These are phyloP conservation scores for Sebastes diaconus DNA, from an alignment of 2,797 vertebrate genomes.

Conservation along the genomic window DNA sequence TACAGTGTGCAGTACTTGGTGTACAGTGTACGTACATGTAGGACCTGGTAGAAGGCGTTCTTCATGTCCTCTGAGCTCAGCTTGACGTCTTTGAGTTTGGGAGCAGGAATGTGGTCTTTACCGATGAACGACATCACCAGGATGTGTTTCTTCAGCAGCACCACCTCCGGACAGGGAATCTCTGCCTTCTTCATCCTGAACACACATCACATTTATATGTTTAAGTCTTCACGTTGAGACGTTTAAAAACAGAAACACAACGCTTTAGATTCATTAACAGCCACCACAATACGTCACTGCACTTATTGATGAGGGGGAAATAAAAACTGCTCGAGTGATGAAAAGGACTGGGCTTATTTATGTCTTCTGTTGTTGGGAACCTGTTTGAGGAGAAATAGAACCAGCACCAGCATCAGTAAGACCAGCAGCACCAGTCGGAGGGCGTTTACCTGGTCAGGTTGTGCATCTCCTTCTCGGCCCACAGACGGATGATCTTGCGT, in stretches of 20 bases:
- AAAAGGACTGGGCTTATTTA: no score
- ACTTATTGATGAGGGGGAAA: no score
- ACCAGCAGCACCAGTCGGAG: not conserved
- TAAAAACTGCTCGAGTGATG: no score
- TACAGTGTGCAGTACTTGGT: not conserved
- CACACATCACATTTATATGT: not conserved
- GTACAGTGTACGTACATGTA: slow-evolving; percentile 81
- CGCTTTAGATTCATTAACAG: not conserved
- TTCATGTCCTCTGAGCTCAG: slow-evolving; percentile 89
- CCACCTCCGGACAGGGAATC: slow-evolving; percentile 92
- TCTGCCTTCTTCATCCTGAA: slow-evolving; percentile 92
- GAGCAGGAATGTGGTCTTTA: slow-evolving; percentile 92
- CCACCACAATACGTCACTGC: no score
- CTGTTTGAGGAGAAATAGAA: no score
- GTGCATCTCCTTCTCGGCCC: slow-evolving; percentile 99
- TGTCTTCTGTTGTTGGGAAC: no score
- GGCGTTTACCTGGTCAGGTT: slow-evolving; percentile 88
- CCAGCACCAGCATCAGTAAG: not conserved
- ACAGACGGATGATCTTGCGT: slow-evolving; percentile 95
- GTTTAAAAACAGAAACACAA: not conserved
- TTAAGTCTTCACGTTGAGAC: not conserved
- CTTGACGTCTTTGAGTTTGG: slow-evolving; percentile 92
- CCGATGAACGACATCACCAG: slow-evolving; percentile 99
- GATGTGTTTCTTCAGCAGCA: slow-evolving; percentile 94
- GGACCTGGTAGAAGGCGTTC: slow-evolving; percentile 88